Conservation (phyloP, 2,888 invertebrate genomes). For the Melinopterus prodromus region DNA sequence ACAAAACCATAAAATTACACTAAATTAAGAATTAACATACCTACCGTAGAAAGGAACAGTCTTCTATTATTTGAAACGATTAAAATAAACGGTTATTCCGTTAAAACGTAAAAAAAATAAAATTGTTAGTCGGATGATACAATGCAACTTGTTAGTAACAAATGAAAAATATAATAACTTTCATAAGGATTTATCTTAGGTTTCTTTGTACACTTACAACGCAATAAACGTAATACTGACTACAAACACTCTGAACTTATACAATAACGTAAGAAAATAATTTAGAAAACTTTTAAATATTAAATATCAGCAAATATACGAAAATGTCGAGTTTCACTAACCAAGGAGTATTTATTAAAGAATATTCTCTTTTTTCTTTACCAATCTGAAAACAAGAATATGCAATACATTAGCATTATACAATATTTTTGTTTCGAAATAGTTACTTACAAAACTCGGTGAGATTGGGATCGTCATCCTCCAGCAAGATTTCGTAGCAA, state of each 20-base stretch:
- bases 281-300: not conserved
- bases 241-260: not conserved
- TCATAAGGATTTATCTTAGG: not conserved
- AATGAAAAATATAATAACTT: not conserved
- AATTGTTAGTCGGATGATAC: not conserved
- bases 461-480: constrained; percentile 40
- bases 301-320: not conserved
- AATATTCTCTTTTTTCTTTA: not conserved
- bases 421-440: not conserved
- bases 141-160: not conserved
- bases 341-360: not conserved
- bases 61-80: not conserved
- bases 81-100: not conserved
- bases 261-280: not conserved
- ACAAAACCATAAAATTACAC: too few relatives aligned
- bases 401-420: not conserved
- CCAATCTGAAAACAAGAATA: constrained; percentile 30
- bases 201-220: constrained; percentile 14
- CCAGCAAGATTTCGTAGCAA: constrained; percentile 53
- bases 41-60: not conserved
- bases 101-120: not conserved
- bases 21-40: not conserved
- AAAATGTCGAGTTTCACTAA: constrained; percentile 57
- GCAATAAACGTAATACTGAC: constrained; percentile 25
- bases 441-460: constrained; percentile 40